Evolutionary conservation across 2,888 invertebrate species (phyloP).

Genomic region (Eupeodes luniger): DNA sequence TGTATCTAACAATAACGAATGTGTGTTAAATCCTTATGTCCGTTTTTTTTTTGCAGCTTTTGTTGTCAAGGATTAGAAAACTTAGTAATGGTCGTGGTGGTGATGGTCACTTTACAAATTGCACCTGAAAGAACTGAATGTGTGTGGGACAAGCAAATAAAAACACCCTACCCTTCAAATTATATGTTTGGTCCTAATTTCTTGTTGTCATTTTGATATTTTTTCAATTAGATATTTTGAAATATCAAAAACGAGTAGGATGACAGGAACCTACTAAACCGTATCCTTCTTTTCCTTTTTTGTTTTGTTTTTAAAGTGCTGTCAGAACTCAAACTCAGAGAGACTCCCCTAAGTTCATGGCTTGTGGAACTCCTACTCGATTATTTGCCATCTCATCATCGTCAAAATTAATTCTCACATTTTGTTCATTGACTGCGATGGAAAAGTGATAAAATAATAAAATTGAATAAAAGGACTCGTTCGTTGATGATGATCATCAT

Average conservation of each 20-base stretch:
- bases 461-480: slow-evolving; percentile 47
- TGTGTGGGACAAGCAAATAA: neutral
- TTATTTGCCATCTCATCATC: slow-evolving; percentile 47
- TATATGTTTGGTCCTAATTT: slow-evolving; percentile 71
- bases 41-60: slow-evolving; percentile 55
- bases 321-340: too few species aligned
- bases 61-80: slow-evolving; percentile 65
- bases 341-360: slow-evolving; percentile 55
- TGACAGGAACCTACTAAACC: slow-evolving; percentile 47
- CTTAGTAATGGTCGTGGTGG: slow-evolving; percentile 19
- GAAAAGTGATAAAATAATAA: slow-evolving; percentile 55
- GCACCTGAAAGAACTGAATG: slow-evolving; percentile 60
- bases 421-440: slow-evolving; percentile 52
- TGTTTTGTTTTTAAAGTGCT: slow-evolving; percentile 4
- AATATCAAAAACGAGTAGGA: slow-evolving; percentile 34
- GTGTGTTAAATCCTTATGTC: slow-evolving; percentile 57
- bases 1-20: slow-evolving; percentile 49
- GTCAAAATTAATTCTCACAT: slow-evolving; percentile 61
- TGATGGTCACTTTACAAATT: slow-evolving; percentile 75
- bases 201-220: slow-evolving; percentile 28
- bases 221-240: slow-evolving; percentile 73
- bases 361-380: slow-evolving; percentile 45
- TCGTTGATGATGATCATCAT: slow-evolving; percentile 48
- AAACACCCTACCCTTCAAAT: slow-evolving; percentile 59
- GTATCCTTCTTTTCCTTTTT: slow-evolving; percentile 56